phyloP scores from a whole-genome alignment of 2,888 invertebrate species.

The Apamea anceps region DNA sequence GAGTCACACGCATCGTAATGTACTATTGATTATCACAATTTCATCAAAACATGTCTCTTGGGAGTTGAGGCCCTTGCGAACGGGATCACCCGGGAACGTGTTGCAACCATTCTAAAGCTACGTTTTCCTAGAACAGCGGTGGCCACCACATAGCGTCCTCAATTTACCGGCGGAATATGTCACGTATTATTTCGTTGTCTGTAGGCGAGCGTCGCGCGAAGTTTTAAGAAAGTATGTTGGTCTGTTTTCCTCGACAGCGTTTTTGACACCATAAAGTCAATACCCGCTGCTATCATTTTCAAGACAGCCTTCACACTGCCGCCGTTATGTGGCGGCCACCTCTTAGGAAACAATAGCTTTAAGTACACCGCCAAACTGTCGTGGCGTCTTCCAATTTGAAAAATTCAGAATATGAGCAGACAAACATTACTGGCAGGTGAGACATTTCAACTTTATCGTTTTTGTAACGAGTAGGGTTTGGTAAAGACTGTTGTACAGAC shows the following conservation, averaged over 20 bases:
- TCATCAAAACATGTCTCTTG: neutral
- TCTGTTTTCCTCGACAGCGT: no score
- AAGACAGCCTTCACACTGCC: no score
- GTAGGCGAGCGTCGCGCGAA: no score
- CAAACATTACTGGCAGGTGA: neutral
- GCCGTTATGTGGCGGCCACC: no score
- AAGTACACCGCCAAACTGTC: neutral
- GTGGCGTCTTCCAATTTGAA: neutral
- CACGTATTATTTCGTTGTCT: no score
- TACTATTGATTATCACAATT: neutral
- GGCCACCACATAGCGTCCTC: neutral
- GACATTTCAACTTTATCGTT: neutral
- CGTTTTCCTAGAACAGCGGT: neutral
- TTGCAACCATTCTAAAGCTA: neutral
- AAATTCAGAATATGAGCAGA: neutral
- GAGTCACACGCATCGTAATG: no score
- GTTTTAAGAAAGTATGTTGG: no score
- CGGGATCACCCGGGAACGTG: neutral
- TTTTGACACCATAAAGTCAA: no score
- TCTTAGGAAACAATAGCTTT: no score
- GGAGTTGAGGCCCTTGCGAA: neutral
- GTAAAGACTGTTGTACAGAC: no score
- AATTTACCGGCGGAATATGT: no score
- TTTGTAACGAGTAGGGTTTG: neutral
- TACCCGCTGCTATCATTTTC: no score